Percentiles rank a stretch among this genome's conserved stretches.
phyloP scores from a whole-genome alignment of 2,888 invertebrate genomes.

The Punctoribates punctum region DNA sequence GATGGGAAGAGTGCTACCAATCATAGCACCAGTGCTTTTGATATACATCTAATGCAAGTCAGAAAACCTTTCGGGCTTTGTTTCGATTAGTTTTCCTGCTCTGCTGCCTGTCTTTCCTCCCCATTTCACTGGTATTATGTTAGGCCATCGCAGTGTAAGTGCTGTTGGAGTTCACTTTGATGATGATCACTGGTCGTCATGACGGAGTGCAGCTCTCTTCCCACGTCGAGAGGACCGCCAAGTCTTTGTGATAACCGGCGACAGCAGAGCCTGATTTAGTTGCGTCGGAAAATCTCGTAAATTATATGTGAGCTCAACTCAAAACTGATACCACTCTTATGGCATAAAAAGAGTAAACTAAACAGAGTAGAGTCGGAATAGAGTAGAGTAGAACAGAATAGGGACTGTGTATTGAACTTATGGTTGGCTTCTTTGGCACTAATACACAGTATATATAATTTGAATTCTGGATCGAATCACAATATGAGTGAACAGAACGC shows the following conservation, averaged over 20 bases:
- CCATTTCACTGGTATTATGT: not conserved
- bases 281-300: conserved; percentile 13
- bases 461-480: not conserved
- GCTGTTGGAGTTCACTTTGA: not conserved
- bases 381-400: not conserved
- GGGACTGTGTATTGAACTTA: not conserved
- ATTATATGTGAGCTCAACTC: conserved; percentile 22
- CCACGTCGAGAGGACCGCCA: conserved; percentile 8
- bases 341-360: not conserved
- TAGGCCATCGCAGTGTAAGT: not conserved
- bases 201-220: not conserved
- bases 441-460: conserved; percentile 3
- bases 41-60: conserved; percentile 9
- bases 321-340: not conserved
- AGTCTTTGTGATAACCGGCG: conserved; percentile 31
- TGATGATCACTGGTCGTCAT: conserved; percentile 22
- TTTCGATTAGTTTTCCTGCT: not conserved
- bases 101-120: conserved; percentile 7
- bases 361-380: not conserved
- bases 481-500: not conserved
- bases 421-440: too few relatives aligned
- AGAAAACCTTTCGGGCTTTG: conserved; percentile 2
- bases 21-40: conserved; percentile 16
- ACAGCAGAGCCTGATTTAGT: conserved; percentile 32
- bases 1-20: conserved; percentile 19